phyloP scores from a whole-genome alignment of 2,888 invertebrate genomes.

The Empis stercorea region DNA sequence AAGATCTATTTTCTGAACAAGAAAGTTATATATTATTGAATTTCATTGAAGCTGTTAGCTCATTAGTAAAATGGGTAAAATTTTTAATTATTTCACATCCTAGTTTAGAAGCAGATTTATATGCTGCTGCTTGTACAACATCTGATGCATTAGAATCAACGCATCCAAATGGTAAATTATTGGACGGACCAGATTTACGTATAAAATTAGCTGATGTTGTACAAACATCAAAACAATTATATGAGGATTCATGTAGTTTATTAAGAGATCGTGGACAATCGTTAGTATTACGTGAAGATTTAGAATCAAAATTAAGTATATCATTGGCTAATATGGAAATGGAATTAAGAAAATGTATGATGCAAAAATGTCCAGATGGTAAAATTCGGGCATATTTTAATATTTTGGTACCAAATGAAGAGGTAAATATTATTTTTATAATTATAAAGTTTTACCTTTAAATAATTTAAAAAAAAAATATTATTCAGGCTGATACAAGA shows the following conservation, averaged over 20 bases:
- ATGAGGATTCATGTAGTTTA: conserved; percentile 59
- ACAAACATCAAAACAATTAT: conserved; percentile 41
- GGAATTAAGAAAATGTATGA: conserved; percentile 55
- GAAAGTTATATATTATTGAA: conserved; percentile 45
- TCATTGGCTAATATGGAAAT: conserved; percentile 56
- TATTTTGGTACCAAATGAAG: conserved; percentile 32
- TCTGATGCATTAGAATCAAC: conserved; percentile 56
- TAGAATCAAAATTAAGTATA: conserved; percentile 53
- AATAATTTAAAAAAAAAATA: no score
- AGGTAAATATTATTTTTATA: conserved; percentile 21
- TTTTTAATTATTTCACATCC: conserved; percentile 54
- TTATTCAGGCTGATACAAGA: conserved; percentile 35
- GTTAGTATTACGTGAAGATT: conserved; percentile 49
- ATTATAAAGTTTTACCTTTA: no score
- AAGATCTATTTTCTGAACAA: conserved; percentile 38
- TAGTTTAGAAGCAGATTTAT: conserved; percentile 56
- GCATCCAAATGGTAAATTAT: conserved; percentile 69
- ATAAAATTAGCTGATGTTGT: conserved; percentile 54
- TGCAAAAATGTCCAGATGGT: conserved; percentile 35
- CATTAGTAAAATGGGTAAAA: conserved; percentile 74
- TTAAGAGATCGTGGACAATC: conserved; percentile 54
- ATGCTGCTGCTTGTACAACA: conserved; percentile 59
- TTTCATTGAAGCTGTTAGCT: conserved; percentile 71
- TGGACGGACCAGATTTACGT: conserved; percentile 62
- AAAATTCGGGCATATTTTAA: conserved; percentile 34